Evolutionary conservation across 1,140 invertebrate genomes (phyloP), one percentile per base, ranked within the genome.

Genomic region (Brachystomella parvula): DNA sequence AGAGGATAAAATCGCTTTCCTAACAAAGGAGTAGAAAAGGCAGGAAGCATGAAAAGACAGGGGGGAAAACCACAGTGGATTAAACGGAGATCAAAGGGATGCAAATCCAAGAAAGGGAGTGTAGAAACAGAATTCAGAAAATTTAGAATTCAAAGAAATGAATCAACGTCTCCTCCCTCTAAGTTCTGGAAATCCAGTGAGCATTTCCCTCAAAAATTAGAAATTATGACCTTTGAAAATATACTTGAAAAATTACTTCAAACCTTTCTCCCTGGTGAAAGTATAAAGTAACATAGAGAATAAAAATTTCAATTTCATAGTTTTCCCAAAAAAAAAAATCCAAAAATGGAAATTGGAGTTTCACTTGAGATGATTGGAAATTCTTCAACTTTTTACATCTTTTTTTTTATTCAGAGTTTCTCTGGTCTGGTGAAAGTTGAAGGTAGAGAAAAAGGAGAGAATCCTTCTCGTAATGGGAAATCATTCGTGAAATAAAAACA

Each of bases 401-500:
- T 63, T 63, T 56, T 17, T 17, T 24, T 56, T 26, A 6, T 56
- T 56, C 49, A 56, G 24, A 56, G 49, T 6, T 26, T 17, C 49
- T 44, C 6, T 19, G 44, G 21, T 28, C 49, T 3, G 61, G 31
- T 24, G 24, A 28, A 31, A 63, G 26, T 28, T 9, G 9, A n/a
- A 61, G 31, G 32, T 28, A 63, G 35, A 28, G 31, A 15, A 39
- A 49, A 6, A 30, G n/a, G 49, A 32, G 47, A 56, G 26, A 33
- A 53, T n/a, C 12, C 6, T 32, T 57, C 32, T 65, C 29, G 39
- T 53, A 35, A 19, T 29, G 44, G 17, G 66, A 67, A 73, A 73
- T 73, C 65, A 73, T 69, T 73, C 68, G 66, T 70, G 64, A 73
- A 72, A 73, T 70, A 73, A 72, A 69, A 72, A 70, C 66, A 73